Evolutionary conservation across 2,797 vertebrate species (phyloP), one percentile per base, ranked within the genome.

Genomic region (Rhinophrynus dorsalis): DNA sequence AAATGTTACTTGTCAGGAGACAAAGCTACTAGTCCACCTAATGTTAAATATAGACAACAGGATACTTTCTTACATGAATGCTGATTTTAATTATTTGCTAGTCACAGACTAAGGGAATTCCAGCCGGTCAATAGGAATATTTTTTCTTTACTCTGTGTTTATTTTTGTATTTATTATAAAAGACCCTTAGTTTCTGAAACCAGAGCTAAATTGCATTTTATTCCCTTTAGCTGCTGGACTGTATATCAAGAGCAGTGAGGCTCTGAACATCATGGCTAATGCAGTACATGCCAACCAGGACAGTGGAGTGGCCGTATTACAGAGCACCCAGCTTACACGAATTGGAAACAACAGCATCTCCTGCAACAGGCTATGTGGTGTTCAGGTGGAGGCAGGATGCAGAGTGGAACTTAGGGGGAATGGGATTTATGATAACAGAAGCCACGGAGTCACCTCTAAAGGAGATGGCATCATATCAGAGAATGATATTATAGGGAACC

Each of bases 201-300:
- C n/a, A n/a, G n/a, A n/a, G n/a, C n/a, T n/a, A n/a, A n/a, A n/a
- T n/a, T n/a, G n/a, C n/a, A n/a, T n/a, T n/a, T n/a, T n/a, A n/a
- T n/a, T n/a, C n/a, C n/a, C n/a, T n/a, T n/a, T 48, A 97, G 95
- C 94, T 1, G 93, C 94, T 0, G 95, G 95, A 45, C 79, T 97
- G 35, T 96, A 94, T 0, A 79, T 98, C 75, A 96, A 94, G 80
- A 96, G 92, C 90, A 95, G 87, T 0, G 91, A 97, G 78, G 88
- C 91, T 0, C 87, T 96, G 62, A 94, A 95, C 1, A 73, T 95
- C 17, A 76, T 93, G 0, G 86, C 90, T 18, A 96, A 96, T 1
- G 88, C 93, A 1, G 83, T 97, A 42, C 92, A 94, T 0, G 79
- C 85, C 52, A 96, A 95, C 63, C 79, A 68, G 0, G 90, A 91